Conservation (phyloP, 2,113 vertebrate genomes). For the Vidua chalybeata region DNA sequence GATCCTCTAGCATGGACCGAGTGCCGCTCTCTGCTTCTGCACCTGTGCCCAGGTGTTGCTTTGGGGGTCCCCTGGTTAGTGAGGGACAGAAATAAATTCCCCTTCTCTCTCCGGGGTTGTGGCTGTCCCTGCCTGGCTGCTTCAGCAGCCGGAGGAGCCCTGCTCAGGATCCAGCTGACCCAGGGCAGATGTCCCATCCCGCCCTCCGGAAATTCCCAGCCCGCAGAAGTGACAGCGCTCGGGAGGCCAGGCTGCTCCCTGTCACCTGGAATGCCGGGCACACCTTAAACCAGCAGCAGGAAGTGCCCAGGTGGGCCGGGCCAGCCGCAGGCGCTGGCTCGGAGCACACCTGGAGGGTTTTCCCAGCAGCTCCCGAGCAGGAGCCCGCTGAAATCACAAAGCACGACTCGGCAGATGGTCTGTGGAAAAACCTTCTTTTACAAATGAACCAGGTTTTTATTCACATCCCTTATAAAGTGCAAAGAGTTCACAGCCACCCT, state of each 20-base stretch:
- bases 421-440: not conserved
- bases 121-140: not conserved
- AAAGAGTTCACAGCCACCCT: not conserved
- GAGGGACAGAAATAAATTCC: not conserved
- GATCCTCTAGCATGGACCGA: not conserved
- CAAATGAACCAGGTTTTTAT: not conserved
- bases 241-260: not conserved
- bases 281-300: not conserved
- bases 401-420: not conserved
- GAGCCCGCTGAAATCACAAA: not conserved
- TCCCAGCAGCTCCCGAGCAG: not conserved
- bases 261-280: not conserved
- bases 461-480: not conserved
- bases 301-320: not conserved
- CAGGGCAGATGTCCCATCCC: not conserved
- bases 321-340: not conserved
- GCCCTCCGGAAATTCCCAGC: rapidly evolving
- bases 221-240: not conserved
- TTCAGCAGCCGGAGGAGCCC: not conserved
- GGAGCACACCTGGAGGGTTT: rapidly evolving
- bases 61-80: not conserved
- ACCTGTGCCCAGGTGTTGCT: not conserved
- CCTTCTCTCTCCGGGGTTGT: too few relatives aligned
- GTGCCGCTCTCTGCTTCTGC: not conserved
- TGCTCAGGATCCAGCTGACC: not conserved